These are phyloP conservation scores for Scolopax mira DNA, from an alignment of 2,113 vertebrate species.

Conservation along the genomic window DNA sequence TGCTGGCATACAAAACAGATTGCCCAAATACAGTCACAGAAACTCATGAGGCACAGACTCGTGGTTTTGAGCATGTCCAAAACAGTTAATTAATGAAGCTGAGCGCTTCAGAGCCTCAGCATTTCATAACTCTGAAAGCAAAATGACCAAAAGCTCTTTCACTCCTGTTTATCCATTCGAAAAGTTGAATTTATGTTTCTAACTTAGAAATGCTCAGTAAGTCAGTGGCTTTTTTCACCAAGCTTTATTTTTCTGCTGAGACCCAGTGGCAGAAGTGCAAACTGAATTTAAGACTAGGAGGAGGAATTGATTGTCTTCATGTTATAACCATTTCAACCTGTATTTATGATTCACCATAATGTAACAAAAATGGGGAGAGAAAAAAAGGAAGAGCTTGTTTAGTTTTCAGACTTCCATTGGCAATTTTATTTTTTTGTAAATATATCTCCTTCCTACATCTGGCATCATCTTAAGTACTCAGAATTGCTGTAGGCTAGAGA, in stretches of 20 bases:
- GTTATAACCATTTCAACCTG: not conserved
- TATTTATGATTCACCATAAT: not conserved
- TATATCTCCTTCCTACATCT: not conserved
- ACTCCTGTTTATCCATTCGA: not conserved
- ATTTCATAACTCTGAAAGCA: not conserved
- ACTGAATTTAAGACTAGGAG: not conserved
- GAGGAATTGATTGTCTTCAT: not conserved
- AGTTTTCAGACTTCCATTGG: not conserved
- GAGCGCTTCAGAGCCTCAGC: not conserved
- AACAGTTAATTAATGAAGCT: not conserved
- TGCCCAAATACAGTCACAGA: not conserved
- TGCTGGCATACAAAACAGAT: not conserved
- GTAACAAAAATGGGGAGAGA: not conserved
- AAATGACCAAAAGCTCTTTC: not conserved
- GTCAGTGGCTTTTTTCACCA: not conserved
- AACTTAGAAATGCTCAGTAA: not conserved
- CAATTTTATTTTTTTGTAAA: not conserved
- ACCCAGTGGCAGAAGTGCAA: not conserved
- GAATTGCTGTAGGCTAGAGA: not conserved
- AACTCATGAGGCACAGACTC: not conserved
- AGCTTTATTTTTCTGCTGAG: not conserved
- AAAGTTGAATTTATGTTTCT: not conserved
- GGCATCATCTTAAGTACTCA: not conserved
- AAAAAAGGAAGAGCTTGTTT: not conserved
- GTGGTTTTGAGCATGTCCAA: not conserved